A percentile compares a stretch with the other conserved stretches of the same genome.
Conservation (phyloP, 2,888 invertebrate genomes). For the Dendrolimus houi region DNA sequence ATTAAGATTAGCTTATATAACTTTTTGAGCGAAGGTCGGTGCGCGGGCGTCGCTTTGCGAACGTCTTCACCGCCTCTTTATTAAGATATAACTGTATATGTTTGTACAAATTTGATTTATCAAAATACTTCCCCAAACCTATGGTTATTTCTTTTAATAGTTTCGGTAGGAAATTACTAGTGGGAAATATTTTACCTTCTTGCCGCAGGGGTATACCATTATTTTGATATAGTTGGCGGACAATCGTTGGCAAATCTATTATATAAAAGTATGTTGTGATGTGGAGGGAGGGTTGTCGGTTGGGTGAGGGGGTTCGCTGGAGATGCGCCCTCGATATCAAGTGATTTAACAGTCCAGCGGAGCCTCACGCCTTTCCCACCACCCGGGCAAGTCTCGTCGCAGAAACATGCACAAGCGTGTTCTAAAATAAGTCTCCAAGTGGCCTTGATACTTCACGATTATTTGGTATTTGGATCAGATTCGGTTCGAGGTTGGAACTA, state of each 20-base stretch:
- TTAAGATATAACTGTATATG: slow-evolving; percentile 33
- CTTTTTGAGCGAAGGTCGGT: slow-evolving; percentile 33
- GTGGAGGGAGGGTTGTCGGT: slow-evolving; percentile 24
- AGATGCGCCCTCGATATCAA: too few species aligned
- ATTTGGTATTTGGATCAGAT: slow-evolving; percentile 65
- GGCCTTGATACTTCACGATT: slow-evolving; percentile 74
- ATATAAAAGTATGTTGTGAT: slow-evolving; percentile 26
- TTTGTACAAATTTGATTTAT: slow-evolving; percentile 69
- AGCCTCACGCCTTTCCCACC: slow-evolving; percentile 10
- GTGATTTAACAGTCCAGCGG: background rate
- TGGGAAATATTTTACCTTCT: slow-evolving; percentile 40
- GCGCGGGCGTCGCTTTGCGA: background rate
- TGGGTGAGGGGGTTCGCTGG: slow-evolving; percentile 2
- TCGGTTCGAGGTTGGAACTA: slow-evolving; percentile 72
- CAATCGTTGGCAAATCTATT: slow-evolving; percentile 53
- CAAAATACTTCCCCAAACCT: slow-evolving; percentile 40
- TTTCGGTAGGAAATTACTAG: slow-evolving; percentile 62
- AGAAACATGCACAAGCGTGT: slow-evolving; percentile 50
- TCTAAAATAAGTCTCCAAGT: slow-evolving; percentile 71
- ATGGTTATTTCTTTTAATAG: slow-evolving; percentile 52
- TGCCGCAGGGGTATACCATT: slow-evolving; percentile 73
- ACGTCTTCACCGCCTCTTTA: slow-evolving; percentile 2
- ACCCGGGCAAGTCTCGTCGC: slow-evolving; percentile 52
- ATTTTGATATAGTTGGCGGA: slow-evolving; percentile 61
- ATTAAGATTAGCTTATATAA: slow-evolving; percentile 55